These are phyloP conservation scores for Marmota flaviventris DNA, from an alignment of 2,113 vertebrate genomes.

Conservation along the genomic window DNA sequence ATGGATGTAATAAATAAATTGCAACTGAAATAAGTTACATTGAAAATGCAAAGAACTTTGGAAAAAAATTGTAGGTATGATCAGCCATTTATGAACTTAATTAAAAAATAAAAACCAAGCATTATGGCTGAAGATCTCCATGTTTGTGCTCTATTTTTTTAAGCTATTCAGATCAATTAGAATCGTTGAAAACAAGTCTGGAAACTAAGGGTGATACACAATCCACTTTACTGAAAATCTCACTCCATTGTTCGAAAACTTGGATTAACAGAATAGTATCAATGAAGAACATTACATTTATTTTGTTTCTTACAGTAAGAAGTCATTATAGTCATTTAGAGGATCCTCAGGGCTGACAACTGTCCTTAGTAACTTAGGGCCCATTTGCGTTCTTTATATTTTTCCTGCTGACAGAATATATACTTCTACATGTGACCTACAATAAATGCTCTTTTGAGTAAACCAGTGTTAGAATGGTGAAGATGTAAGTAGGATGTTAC, in stretches of 20 bases:
- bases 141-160: neutral
- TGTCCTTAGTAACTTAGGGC: neutral
- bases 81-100: neutral
- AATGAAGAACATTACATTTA: neutral
- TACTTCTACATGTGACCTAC: neutral
- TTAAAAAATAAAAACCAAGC: neutral
- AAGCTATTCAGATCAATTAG: neutral
- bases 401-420: neutral
- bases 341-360: neutral
- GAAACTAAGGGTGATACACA: neutral
- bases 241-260: neutral
- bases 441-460: neutral
- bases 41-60: neutral
- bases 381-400: neutral
- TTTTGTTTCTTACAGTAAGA: neutral
- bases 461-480: neutral
- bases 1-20: constrained; percentile 29
- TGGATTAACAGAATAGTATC: neutral
- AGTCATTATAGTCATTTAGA: neutral
- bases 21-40: neutral
- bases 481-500: neutral
- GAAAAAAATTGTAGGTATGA: neutral
- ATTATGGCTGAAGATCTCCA: neutral
- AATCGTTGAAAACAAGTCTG: neutral
- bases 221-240: neutral